phyloP scores from a whole-genome alignment of 2,797 vertebrate genomes.

The Rhinogobio ventralis region DNA sequence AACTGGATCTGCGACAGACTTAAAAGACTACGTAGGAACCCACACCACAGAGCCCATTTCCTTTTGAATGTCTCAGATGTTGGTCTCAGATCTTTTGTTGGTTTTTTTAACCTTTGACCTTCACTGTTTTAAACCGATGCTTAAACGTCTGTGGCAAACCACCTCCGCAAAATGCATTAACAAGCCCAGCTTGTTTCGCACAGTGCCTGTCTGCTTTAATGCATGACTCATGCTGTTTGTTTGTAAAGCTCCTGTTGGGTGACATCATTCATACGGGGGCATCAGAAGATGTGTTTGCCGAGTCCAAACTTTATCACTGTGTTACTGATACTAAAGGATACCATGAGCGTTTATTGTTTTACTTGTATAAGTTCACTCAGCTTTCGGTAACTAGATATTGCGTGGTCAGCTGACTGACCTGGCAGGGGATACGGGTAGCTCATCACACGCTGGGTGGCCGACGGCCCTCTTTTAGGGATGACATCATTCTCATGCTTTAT shows the following conservation, averaged over 20 bases:
- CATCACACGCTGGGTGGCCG: constrained; percentile 48
- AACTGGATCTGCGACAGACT: neutral
- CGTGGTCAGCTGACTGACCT: constrained; percentile 36
- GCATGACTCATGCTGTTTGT: constrained; percentile 31
- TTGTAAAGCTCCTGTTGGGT: neutral
- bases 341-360: neutral
- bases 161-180: neutral
- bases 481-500: constrained; percentile 35
- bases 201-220: constrained; percentile 1
- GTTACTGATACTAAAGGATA: constrained; percentile 2
- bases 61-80: constrained; percentile 14
- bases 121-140: neutral
- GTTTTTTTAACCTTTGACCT: constrained; percentile 25
- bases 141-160: neutral
- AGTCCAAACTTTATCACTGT: neutral
- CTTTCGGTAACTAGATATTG: constrained; percentile 24
- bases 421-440: constrained; percentile 20
- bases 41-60: neutral
- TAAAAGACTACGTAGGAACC: constrained; percentile 13
- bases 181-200: neutral
- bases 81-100: constrained; percentile 15
- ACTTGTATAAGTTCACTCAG: constrained; percentile 17
- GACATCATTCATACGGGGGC: neutral
- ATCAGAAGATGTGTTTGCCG: neutral
- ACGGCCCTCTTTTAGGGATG: constrained; percentile 33